phyloP scores from a whole-genome alignment of 2,888 invertebrate species.

The Tenthredo mesomela region DNA sequence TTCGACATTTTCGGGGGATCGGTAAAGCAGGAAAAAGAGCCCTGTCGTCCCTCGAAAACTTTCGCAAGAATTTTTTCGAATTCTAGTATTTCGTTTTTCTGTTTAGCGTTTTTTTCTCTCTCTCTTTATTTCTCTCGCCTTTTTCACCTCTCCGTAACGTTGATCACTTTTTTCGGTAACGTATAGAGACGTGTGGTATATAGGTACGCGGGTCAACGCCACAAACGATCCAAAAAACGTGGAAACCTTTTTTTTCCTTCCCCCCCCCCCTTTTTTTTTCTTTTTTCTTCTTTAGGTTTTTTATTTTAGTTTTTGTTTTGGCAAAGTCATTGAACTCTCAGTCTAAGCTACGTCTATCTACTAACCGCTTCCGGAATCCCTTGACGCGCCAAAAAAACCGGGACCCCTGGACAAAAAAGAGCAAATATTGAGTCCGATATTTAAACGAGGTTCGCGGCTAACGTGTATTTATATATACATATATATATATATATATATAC shows the following conservation, averaged over 20 bases:
- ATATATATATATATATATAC: background rate
- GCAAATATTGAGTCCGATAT: constrained; percentile 70
- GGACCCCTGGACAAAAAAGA: constrained; percentile 64
- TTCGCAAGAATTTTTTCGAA: background rate
- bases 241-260: constrained; percentile 27
- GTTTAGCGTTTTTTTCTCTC: background rate
- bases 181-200: background rate
- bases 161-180: constrained; percentile 43
- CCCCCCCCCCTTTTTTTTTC: background rate
- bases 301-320: constrained; percentile 51
- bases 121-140: background rate
- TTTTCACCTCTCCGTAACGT: background rate
- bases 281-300: background rate
- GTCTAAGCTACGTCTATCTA: constrained; percentile 53
- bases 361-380: constrained; percentile 50
- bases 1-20: constrained; percentile 40
- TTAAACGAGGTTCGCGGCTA: constrained; percentile 54
- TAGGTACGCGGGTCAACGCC: constrained; percentile 33
- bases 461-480: background rate
- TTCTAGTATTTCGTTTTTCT: background rate
- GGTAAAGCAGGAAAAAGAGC: constrained; percentile 20
- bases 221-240: constrained; percentile 41
- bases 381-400: constrained; percentile 61
- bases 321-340: constrained; percentile 61
- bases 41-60: constrained; percentile 5